A percentile compares a stretch with the other conserved stretches of the same genome.
These are phyloP conservation scores for Microcebus murinus DNA, from an alignment of 2,113 vertebrate genomes.

Conservation along the genomic window DNA sequence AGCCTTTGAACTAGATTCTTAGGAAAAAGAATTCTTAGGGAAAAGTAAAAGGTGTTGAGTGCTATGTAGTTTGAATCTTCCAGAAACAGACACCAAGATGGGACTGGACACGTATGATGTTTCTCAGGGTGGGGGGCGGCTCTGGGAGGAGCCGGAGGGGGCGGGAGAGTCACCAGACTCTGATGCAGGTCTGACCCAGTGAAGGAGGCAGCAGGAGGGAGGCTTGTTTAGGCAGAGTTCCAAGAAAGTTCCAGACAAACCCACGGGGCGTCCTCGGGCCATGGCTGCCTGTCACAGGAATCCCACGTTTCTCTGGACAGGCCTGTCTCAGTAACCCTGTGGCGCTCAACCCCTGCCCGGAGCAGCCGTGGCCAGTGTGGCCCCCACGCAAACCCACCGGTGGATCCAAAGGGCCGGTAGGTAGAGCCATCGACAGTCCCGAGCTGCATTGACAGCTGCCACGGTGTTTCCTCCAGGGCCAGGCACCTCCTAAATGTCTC, in stretches of 20 bases:
- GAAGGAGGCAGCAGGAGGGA: not conserved
- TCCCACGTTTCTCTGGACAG: not conserved
- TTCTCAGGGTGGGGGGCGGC: rapidly evolving
- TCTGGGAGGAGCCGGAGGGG: not conserved
- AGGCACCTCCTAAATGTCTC: not conserved
- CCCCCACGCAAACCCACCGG: not conserved
- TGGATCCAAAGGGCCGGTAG: too few relatives aligned
- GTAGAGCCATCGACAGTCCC: rapidly evolving
- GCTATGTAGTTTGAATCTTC: not conserved
- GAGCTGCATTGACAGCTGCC: not conserved
- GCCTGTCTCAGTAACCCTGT: not conserved
- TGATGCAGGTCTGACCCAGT: not conserved
- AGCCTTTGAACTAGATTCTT: not conserved
- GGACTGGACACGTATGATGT: not conserved
- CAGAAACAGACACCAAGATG: not conserved
- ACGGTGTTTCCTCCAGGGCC: not conserved
- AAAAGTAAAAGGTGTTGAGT: not conserved
- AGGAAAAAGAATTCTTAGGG: not conserved
- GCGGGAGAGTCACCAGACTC: not conserved
- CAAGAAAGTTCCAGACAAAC: not conserved
- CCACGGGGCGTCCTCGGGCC: rapidly evolving
- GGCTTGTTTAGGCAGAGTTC: not conserved
- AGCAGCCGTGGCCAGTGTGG: not conserved
- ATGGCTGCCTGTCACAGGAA: not conserved
- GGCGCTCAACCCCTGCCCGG: not conserved